Evolutionary conservation across 2,797 vertebrate genomes (phyloP).

Genomic region (Clarias fuscus): DNA sequence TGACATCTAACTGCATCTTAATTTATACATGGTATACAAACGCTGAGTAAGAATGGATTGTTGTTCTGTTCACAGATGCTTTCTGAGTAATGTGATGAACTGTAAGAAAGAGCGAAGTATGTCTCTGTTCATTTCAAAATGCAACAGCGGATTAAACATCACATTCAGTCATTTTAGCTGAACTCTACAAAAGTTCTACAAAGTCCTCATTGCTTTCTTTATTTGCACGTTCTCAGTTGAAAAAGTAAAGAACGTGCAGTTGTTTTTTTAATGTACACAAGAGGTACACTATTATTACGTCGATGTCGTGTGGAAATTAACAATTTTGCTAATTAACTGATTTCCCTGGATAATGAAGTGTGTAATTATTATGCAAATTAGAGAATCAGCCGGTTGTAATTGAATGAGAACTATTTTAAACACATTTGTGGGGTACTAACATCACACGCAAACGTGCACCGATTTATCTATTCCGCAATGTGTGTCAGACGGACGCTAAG

Average conservation of each 20-base stretch:
- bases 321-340: slow-evolving; percentile 23
- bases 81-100: not conserved
- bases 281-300: not conserved
- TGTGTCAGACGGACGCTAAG: not conserved
- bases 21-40: not conserved
- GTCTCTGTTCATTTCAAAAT: not conserved
- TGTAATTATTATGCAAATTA: slow-evolving; percentile 20
- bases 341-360: slow-evolving; percentile 13
- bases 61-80: not conserved
- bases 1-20: too few species aligned
- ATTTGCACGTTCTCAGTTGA: not conserved
- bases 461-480: not conserved
- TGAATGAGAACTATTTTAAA: slow-evolving; percentile 16
- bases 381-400: slow-evolving; percentile 5
- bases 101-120: not conserved
- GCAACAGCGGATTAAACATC: not conserved
- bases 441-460: not conserved
- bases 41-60: not conserved
- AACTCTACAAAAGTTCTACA: not conserved
- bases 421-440: slow-evolving; percentile 8
- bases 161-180: not conserved
- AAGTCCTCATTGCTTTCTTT: not conserved
- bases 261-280: not conserved
- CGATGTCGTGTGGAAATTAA: not conserved
- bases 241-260: not conserved